phyloP scores from a whole-genome alignment of 53 echinoderm and acorn worm species.

The Crossaster papposus region DNA sequence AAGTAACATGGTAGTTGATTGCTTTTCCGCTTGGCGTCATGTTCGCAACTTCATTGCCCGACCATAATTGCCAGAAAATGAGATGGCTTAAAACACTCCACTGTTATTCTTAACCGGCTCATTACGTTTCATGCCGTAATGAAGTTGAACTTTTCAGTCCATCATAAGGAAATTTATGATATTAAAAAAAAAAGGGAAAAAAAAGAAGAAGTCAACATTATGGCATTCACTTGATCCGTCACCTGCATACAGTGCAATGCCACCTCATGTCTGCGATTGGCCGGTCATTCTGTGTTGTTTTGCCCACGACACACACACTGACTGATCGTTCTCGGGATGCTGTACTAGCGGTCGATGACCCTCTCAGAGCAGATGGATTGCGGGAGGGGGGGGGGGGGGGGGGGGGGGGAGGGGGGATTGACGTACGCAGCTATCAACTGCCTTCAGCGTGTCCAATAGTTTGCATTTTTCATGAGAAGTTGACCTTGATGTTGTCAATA shows the following conservation, averaged over 20 bases:
- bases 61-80: not conserved
- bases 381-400: no score
- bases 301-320: slow-evolving; percentile 18
- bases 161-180: not conserved
- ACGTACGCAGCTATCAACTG: not conserved
- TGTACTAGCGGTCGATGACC: slow-evolving; percentile 46
- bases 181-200: no score
- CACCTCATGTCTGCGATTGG: slow-evolving; percentile 14
- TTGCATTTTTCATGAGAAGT: not conserved
- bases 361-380: not conserved
- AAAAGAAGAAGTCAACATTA: no score
- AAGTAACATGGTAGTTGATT: not conserved
- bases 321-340: no score
- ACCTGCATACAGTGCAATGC: slow-evolving; percentile 34
- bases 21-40: not conserved
- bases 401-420: no score
- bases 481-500: slow-evolving; percentile 38
- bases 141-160: not conserved
- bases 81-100: not conserved
- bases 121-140: not conserved
- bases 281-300: not conserved
- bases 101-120: not conserved
- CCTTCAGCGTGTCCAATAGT: not conserved
- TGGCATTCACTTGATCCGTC: not conserved
- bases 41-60: not conserved